Conservation (phyloP, 2,888 invertebrate genomes). For the Coecobrya sp. region DNA sequence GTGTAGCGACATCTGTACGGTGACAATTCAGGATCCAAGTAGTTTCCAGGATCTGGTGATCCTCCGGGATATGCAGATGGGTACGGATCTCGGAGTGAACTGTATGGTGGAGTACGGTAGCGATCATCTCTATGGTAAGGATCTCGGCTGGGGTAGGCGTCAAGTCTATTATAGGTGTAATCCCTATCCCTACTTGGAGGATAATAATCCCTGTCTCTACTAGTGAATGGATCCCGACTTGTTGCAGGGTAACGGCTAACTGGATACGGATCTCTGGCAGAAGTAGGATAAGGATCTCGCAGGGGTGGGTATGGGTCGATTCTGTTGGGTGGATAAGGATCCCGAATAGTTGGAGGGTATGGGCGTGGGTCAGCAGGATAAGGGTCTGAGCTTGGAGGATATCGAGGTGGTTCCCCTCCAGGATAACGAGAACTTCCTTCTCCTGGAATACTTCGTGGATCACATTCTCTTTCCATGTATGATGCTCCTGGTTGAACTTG, state of each 20-base stretch:
- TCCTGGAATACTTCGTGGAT: constrained; percentile 83
- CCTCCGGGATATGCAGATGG: constrained; percentile 84
- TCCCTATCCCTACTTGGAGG: constrained; percentile 81
- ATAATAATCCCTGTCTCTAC: constrained; percentile 83
- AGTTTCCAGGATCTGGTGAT: constrained; percentile 82
- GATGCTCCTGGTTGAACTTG: constrained; percentile 87
- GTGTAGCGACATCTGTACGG: constrained; percentile 87
- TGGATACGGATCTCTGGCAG: constrained; percentile 84
- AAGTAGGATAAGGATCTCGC: constrained; percentile 83
- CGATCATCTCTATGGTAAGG: constrained; percentile 83
- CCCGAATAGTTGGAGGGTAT: constrained; percentile 84
- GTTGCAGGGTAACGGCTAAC: constrained; percentile 85
- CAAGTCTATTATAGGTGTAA: constrained; percentile 81
- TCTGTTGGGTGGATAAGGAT: constrained; percentile 84
- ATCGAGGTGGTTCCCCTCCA: constrained; percentile 71
- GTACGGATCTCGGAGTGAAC: constrained; percentile 82
- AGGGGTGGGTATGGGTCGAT: constrained; percentile 85
- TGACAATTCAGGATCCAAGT: constrained; percentile 86
- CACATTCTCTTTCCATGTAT: constrained; percentile 87
- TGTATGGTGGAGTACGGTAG: constrained; percentile 83
- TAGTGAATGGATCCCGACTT: constrained; percentile 85
- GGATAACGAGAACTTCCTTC: constrained; percentile 77
- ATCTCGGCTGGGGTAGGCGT: constrained; percentile 85
- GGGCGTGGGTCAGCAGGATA: constrained; percentile 82
- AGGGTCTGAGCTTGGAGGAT: constrained; percentile 65